Percentiles rank a stretch among this genome's conserved stretches.
These are phyloP conservation scores for Caenorhabditis sp. DNA, from an alignment of 2,888 invertebrate genomes.

Conservation along the genomic window DNA sequence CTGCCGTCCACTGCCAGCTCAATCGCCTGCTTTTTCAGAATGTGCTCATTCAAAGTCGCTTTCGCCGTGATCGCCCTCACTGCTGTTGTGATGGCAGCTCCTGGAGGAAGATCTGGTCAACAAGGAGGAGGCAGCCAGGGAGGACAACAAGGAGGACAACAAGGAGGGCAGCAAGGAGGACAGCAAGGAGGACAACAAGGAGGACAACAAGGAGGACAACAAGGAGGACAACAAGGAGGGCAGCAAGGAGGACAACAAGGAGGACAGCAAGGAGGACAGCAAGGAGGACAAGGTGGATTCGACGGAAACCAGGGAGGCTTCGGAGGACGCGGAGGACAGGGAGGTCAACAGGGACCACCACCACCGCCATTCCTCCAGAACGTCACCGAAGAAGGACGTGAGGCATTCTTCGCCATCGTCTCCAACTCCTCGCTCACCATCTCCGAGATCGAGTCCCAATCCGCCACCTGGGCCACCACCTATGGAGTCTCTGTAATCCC, in stretches of 20 bases:
- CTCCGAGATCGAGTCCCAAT: slow-evolving; percentile 32
- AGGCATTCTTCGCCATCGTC: slow-evolving; percentile 53
- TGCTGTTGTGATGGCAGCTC: slow-evolving; percentile 8
- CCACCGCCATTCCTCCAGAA: slow-evolving; percentile 57
- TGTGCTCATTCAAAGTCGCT: slow-evolving; percentile 20
- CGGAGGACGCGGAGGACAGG: slow-evolving; percentile 36
- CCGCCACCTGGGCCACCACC: slow-evolving; percentile 53
- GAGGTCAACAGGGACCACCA: slow-evolving; percentile 38
- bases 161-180: slow-evolving; percentile 12
- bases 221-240: slow-evolving; percentile 18
- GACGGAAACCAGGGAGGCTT: slow-evolving; percentile 27
- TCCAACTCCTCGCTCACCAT: slow-evolving; percentile 53
- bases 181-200: slow-evolving; percentile 21
- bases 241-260: slow-evolving; percentile 22
- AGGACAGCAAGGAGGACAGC: slow-evolving; percentile 3
- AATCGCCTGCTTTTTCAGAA: slow-evolving; percentile 30
- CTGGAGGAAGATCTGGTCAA: slow-evolving; percentile 6
- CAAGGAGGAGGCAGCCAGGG: slow-evolving; percentile 19
- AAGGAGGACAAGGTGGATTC: slow-evolving; percentile 15
- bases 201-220: slow-evolving; percentile 8
- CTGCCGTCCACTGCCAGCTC: no score
- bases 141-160: slow-evolving; percentile 9
- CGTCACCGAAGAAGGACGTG: slow-evolving; percentile 42
- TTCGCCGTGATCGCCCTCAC: background rate
- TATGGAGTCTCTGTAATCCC: slow-evolving; percentile 53